Evolutionary conservation across 2,113 vertebrate species (phyloP).

Genomic region (Chaenogobius annularis): DNA sequence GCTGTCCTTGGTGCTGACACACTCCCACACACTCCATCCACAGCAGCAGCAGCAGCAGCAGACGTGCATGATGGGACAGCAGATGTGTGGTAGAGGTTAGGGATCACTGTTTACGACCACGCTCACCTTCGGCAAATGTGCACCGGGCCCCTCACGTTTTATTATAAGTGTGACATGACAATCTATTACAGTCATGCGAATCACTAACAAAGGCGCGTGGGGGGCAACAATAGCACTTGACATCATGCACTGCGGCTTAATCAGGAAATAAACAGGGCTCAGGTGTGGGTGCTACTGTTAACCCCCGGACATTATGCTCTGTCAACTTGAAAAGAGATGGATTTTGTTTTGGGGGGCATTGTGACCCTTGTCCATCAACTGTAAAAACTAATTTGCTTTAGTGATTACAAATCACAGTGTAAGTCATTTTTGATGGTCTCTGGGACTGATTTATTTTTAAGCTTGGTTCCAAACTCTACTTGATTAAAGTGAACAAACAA

Average conservation of each 20-base stretch:
- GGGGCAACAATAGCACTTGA: conserved; percentile 30
- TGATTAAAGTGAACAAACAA: not conserved
- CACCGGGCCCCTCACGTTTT: conserved; percentile 7
- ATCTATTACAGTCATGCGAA: conserved; percentile 32
- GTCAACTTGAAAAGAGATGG: conserved; percentile 22
- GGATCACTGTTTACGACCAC: conserved; percentile 63
- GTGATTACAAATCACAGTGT: not conserved
- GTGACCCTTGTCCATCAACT: not conserved
- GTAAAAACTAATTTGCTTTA: conserved; percentile 7
- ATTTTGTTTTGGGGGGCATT: not conserved
- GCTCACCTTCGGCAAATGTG: conserved; percentile 56
- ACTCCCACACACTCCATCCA: conserved; percentile 71
- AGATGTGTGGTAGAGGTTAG: conserved; percentile 44
- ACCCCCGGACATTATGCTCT: conserved; percentile 8
- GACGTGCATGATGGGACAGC: conserved; percentile 54
- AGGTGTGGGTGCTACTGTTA: conserved; percentile 29
- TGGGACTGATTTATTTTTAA: not conserved
- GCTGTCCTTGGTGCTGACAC: conserved; percentile 71
- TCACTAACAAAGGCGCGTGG: conserved; percentile 23
- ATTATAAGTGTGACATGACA: conserved; percentile 14
- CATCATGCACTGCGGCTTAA: conserved; percentile 45
- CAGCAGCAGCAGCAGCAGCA: conserved; percentile 67
- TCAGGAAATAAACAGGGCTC: conserved; percentile 29
- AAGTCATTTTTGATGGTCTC: not conserved
- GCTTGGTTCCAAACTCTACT: not conserved